These are phyloP conservation scores for Siderastrea radians DNA, from an alignment of 92 coral and sea anemone genomes.

Conservation along the genomic window DNA sequence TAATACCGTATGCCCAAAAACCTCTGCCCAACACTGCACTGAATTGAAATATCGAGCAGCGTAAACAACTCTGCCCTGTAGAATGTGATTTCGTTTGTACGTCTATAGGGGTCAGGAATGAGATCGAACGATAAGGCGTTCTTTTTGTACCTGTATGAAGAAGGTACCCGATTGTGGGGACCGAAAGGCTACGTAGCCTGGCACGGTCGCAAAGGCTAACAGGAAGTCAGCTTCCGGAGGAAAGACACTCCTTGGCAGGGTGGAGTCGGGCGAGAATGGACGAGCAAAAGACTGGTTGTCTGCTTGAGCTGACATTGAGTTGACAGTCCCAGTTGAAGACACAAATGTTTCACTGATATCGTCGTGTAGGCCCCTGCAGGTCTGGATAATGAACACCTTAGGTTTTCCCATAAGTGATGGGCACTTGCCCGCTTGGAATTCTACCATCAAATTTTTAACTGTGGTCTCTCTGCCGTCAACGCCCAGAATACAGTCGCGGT, in stretches of 20 bases:
- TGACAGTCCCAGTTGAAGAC: neutral
- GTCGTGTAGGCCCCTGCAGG: slow-evolving; percentile 51
- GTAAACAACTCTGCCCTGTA: too few relatives aligned
- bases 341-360: neutral
- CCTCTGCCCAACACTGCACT: too few relatives aligned
- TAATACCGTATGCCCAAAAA: too few relatives aligned
- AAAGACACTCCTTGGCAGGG: slow-evolving; percentile 41
- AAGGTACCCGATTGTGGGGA: slow-evolving; percentile 13
- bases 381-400: slow-evolving; percentile 75
- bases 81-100: too few relatives aligned
- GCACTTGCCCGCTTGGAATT: slow-evolving; percentile 50
- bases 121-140: too few relatives aligned
- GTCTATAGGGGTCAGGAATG: too few relatives aligned
- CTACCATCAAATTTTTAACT: slow-evolving; percentile 41
- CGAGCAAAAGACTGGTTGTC: neutral
- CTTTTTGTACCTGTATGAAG: slow-evolving; percentile 57
- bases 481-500: slow-evolving; percentile 61
- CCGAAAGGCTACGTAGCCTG: slow-evolving; percentile 53
- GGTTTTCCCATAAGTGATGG: slow-evolving; percentile 71
- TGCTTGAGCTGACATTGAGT: neutral
- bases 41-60: too few relatives aligned
- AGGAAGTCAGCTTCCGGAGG: slow-evolving; percentile 55
- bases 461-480: slow-evolving; percentile 45
- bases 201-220: slow-evolving; percentile 60
- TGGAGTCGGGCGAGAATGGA: slow-evolving; percentile 19